phyloP scores from a whole-genome alignment of 2,113 vertebrate species.

The Galeopterus variegatus region DNA sequence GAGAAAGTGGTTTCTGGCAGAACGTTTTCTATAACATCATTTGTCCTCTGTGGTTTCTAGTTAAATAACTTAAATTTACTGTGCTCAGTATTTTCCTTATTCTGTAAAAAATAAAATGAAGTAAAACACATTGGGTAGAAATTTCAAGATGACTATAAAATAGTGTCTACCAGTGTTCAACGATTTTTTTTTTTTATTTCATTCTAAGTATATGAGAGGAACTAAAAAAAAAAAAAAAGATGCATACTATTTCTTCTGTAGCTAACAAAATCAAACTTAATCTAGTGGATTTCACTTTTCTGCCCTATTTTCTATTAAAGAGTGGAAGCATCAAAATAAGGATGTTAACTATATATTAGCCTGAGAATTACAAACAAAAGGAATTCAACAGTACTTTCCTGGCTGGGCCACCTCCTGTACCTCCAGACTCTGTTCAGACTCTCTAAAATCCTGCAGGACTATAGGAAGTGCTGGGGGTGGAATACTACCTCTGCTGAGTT shows the following conservation, averaged over 20 bases:
- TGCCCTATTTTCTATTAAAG: background rate
- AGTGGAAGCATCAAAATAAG: background rate
- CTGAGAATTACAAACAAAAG: background rate
- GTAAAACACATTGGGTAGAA: background rate
- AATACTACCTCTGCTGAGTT: background rate
- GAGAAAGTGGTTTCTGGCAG: background rate
- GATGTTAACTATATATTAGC: background rate
- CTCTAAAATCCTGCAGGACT: background rate
- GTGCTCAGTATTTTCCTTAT: background rate
- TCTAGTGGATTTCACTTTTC: background rate
- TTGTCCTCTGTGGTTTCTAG: constrained; percentile 45
- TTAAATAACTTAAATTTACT: constrained; percentile 59
- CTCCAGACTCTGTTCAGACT: fast-evolving
- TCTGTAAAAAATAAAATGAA: constrained; percentile 45
- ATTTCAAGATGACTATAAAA: background rate
- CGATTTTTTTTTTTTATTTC: background rate
- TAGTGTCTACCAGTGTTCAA: background rate
- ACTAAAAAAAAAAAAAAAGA: background rate
- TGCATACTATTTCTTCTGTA: background rate
- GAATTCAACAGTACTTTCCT: background rate
- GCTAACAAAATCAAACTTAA: background rate
- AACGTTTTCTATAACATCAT: background rate
- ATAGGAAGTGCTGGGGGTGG: fast-evolving
- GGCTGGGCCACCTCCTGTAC: background rate
- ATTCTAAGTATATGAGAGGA: background rate